Conservation (phyloP, 2,113 vertebrate species). For the crab-eating macaque (Macaca fascicularis) region DNA sequence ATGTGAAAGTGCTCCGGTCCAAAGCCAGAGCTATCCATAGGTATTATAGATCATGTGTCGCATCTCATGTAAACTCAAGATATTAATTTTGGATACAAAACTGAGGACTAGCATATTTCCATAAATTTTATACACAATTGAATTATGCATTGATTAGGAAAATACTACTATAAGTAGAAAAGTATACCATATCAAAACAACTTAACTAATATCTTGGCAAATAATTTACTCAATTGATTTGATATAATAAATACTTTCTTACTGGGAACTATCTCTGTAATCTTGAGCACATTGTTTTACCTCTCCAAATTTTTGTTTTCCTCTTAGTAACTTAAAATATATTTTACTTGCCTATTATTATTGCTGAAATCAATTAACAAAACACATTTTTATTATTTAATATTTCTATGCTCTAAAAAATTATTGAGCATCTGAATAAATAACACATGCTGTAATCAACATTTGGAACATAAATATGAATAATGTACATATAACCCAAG, state of each 20-base stretch:
- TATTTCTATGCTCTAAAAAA: neutral
- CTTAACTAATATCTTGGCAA: neutral
- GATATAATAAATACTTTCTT: neutral
- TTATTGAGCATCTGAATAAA: slow-evolving; percentile 19
- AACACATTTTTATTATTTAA: slow-evolving; percentile 19
- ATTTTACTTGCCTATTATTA: neutral
- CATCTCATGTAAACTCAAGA: neutral
- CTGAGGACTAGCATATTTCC: neutral
- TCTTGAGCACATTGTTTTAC: neutral
- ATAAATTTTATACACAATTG: neutral
- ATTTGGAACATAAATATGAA: neutral
- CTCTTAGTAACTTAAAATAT: neutral
- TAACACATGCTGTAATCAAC: neutral
- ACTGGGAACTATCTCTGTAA: neutral
- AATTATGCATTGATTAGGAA: neutral
- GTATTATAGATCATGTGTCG: neutral
- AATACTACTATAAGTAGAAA: neutral
- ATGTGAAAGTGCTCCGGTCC: neutral
- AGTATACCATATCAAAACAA: neutral
- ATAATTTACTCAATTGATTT: neutral
- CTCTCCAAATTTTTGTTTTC: neutral
- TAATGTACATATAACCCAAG: neutral
- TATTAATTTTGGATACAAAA: neutral
- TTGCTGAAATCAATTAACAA: slow-evolving; percentile 12
- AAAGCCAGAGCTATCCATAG: neutral